Evolutionary conservation across 2,888 invertebrate genomes (phyloP).

Genomic region (Sarcophaga subvicina): DNA sequence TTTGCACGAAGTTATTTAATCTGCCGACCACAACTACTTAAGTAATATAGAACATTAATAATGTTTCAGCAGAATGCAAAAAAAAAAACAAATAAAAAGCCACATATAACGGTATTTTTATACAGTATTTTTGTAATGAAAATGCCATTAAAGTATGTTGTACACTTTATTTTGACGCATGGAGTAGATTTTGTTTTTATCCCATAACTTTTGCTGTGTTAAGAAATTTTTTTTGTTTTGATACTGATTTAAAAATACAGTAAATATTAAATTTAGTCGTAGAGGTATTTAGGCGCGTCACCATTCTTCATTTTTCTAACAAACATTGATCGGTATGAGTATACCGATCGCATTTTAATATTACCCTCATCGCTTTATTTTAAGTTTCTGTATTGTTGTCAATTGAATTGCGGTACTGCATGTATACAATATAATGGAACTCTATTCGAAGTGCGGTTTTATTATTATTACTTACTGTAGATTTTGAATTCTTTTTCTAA

Average conservation of each 20-base stretch:
- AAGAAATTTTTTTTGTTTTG: constrained; percentile 2
- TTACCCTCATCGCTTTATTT: too few species aligned
- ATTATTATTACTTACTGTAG: too few species aligned
- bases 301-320: too few species aligned
- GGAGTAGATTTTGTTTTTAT: neutral
- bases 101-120: neutral
- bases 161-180: constrained; percentile 11
- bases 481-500: too few species aligned
- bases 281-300: neutral
- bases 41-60: neutral
- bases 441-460: too few species aligned
- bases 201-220: too few species aligned
- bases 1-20: neutral
- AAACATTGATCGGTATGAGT: too few species aligned
- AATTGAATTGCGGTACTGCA: too few species aligned
- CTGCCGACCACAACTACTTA: neutral
- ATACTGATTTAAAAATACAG: constrained; percentile 2
- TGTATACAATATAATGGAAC: too few species aligned
- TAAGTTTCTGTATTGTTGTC: too few species aligned
- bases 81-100: neutral
- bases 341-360: too few species aligned
- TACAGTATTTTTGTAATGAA: neutral
- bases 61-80: neutral
- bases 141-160: neutral
- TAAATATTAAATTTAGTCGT: constrained; percentile 2